A percentile compares a stretch with the other conserved stretches of the same genome.
Conservation (phyloP, 2,888 invertebrate genomes). For the Rhopalosiphum nymphaeae region DNA sequence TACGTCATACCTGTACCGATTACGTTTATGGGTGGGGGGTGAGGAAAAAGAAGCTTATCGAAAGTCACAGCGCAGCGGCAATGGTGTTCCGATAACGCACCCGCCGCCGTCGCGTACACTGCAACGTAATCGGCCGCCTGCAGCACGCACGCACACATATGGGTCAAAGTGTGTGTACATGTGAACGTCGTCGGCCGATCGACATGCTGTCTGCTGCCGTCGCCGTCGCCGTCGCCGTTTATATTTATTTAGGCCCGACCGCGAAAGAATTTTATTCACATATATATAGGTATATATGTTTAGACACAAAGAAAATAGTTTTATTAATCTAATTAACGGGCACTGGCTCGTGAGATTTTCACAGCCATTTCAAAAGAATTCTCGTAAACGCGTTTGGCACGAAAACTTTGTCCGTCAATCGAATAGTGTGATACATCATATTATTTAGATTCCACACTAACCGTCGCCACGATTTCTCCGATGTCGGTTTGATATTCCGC, state of each 20-base stretch:
- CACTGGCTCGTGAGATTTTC: neutral
- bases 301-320: neutral
- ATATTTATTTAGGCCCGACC: neutral
- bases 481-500: neutral
- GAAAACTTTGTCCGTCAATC: neutral
- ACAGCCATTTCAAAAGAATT: neutral
- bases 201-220: conserved; percentile 10
- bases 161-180: conserved; percentile 24
- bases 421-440: neutral
- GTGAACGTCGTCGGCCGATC: neutral
- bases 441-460: neutral
- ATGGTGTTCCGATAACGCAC: neutral
- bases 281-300: neutral
- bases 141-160: neutral
- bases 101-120: neutral
- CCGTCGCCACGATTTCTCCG: neutral
- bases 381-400: neutral
- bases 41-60: neutral
- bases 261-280: neutral
- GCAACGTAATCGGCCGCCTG: neutral
- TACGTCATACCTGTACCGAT: neutral
- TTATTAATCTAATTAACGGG: neutral
- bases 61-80: neutral
- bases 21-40: neutral
- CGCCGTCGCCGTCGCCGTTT: neutral